A percentile compares a stretch with the other conserved stretches of the same genome.
Conservation (phyloP, 2,797 vertebrate genomes). For the Vireo griseus region DNA sequence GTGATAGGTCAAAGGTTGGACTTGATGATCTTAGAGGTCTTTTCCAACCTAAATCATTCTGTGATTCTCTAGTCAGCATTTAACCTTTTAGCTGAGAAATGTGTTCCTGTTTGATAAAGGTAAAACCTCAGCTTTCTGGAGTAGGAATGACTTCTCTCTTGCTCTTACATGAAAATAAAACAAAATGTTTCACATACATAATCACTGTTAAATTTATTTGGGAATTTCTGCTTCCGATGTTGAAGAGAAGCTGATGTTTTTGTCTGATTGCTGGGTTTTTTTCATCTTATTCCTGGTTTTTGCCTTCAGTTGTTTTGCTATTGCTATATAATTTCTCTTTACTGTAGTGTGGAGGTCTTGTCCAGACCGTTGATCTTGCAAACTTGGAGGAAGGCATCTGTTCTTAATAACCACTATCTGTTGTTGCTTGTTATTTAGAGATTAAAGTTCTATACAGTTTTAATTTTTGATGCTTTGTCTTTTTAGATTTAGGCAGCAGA, state of each 20-base stretch:
- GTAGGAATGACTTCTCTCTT: neutral
- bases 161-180: neutral
- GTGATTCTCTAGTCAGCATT: neutral
- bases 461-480: neutral
- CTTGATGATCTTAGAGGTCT: neutral
- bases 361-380: neutral
- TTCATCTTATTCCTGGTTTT: accelerated
- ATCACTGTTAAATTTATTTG: neutral
- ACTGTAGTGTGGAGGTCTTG: neutral
- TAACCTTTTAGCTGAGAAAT: neutral
- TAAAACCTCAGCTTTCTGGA: neutral
- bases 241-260: neutral
- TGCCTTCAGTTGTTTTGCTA: neutral
- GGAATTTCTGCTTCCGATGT: neutral
- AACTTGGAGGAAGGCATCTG: neutral
- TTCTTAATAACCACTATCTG: neutral
- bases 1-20: neutral
- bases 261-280: neutral
- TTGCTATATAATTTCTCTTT: neutral
- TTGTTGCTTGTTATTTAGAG: neutral
- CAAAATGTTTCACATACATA: neutral
- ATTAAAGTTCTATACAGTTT: neutral
- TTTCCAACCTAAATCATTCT: neutral
- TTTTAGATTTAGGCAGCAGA: neutral
- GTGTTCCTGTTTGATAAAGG: neutral